Evolutionary conservation across 2,888 invertebrate genomes (phyloP).

Genomic region (Melanargia galathea): DNA sequence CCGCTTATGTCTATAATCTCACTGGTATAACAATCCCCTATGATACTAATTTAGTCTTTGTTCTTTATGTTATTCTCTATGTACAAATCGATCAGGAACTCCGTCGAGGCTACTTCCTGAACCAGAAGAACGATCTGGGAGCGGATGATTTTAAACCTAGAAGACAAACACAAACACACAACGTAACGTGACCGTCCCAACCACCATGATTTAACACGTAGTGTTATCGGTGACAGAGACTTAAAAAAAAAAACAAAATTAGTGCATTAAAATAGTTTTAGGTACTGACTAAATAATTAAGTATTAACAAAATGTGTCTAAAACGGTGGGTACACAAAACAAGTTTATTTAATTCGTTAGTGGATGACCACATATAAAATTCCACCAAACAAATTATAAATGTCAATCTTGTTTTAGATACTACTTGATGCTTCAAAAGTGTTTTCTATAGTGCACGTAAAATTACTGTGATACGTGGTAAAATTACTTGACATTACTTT

Average conservation of each 20-base stretch:
- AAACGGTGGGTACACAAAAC: constrained; percentile 15
- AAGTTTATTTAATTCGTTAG: constrained; percentile 10
- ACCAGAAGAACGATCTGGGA: constrained; percentile 82
- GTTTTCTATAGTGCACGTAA: constrained; percentile 30
- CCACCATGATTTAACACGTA: constrained; percentile 50
- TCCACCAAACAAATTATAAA: not conserved
- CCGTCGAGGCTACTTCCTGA: constrained; percentile 78
- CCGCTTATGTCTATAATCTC: constrained; percentile 80
- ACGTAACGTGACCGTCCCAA: constrained; percentile 64
- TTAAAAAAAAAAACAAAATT: constrained; percentile 29
- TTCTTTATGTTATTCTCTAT: constrained; percentile 74
- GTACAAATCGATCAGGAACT: constrained; percentile 75
- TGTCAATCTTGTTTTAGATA: constrained; percentile 35
- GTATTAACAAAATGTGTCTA: constrained; percentile 19
- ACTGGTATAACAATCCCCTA: constrained; percentile 77
- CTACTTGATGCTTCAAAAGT: constrained; percentile 22
- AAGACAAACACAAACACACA: constrained; percentile 74
- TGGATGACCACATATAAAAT: not conserved
- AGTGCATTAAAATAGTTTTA: constrained; percentile 23
- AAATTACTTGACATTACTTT: constrained; percentile 9
- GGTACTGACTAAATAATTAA: constrained; percentile 11
- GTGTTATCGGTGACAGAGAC: constrained; percentile 34
- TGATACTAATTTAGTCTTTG: constrained; percentile 81
- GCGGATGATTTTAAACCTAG: constrained; percentile 82
- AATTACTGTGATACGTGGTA: constrained; percentile 23